Evolutionary conservation across 2,888 invertebrate species (phyloP), one percentile per base, ranked within the genome.

Genomic region (Lasioglossum morio): DNA sequence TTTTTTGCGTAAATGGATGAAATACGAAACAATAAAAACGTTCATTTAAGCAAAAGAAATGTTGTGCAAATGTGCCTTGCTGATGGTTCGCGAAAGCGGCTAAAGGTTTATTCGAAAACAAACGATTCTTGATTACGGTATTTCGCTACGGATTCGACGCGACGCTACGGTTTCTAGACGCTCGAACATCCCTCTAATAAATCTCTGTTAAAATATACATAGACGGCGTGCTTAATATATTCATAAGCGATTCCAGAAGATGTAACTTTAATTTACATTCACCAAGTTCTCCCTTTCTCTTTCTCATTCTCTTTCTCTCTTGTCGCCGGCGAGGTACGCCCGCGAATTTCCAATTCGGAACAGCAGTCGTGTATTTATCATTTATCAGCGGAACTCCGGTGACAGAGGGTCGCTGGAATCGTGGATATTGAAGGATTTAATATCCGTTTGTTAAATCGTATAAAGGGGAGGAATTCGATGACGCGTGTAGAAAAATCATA

Each of bases 351-450:
- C 66, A 69, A 34, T 69, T 69, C 66, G 66, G 37, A 34, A 69
- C 34, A 37, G 66, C 66, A 34, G 66, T 34, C 66, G 34, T 69
- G 66, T 69, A 69, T 69, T 69, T 69, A 69, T 69, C 66, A 69
- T 69, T 69, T 69, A 69, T 69, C 66, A 69, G 66, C 66, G 66
- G 34, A 69, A 69, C 66, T 69, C 34, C 66, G 30, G 19, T 69
- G 66, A 69, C 66, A 23, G 66, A 69, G 66, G 66, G 66, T 69
- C 34, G 66, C 23, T 69, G 37, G 66, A 69, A 69, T 34, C 66
- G 66, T 69, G 66, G 66, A 37, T 69, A 69, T 69, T 69, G 66
- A 69, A 69, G 66, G 23, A 69, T 69, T 69, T 69, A 69, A 69
- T 69, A 69, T 69, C 66, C 66, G 66, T 69, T 37, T 69, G 66